A percentile compares a stretch with the other conserved stretches of the same genome.
Conservation (phyloP, 2,888 invertebrate genomes). For the Rhagium mordax region DNA sequence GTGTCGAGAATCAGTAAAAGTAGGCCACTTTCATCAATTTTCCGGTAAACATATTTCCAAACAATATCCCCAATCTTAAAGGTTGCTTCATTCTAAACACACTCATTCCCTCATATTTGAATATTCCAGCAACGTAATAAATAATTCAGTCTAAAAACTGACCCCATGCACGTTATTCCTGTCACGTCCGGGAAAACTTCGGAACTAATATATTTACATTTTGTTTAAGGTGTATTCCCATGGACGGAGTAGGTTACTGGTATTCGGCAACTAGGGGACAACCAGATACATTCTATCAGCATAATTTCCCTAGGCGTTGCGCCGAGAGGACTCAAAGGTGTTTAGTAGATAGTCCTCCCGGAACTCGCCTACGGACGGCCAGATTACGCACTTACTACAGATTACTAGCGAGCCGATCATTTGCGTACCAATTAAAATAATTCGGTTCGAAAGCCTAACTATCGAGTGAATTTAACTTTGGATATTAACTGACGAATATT, state of each 20-base stretch:
- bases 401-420: slow-evolving; percentile 19
- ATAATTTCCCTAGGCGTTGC: slow-evolving; percentile 58
- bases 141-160: background rate
- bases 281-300: slow-evolving; percentile 54
- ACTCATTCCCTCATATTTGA: background rate
- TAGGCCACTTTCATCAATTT: too few relatives aligned
- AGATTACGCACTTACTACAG: slow-evolving; percentile 48
- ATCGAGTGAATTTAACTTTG: background rate
- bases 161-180: background rate
- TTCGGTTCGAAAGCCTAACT: background rate
- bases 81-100: background rate
- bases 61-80: too few relatives aligned
- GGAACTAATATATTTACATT: slow-evolving; percentile 31
- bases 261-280: slow-evolving; percentile 49
- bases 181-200: background rate
- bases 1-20: too few relatives aligned
- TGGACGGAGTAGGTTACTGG: slow-evolving; percentile 49
- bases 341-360: slow-evolving; percentile 52
- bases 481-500: background rate
- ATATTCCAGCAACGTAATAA: background rate
- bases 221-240: slow-evolving; percentile 38
- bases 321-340: slow-evolving; percentile 48
- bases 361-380: slow-evolving; percentile 44
- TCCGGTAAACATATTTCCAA: too few relatives aligned
- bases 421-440: background rate